Base-by-base conservation (phyloP, 2,888 invertebrate genomes). In the Limnephilus marmoratus region DNA sequence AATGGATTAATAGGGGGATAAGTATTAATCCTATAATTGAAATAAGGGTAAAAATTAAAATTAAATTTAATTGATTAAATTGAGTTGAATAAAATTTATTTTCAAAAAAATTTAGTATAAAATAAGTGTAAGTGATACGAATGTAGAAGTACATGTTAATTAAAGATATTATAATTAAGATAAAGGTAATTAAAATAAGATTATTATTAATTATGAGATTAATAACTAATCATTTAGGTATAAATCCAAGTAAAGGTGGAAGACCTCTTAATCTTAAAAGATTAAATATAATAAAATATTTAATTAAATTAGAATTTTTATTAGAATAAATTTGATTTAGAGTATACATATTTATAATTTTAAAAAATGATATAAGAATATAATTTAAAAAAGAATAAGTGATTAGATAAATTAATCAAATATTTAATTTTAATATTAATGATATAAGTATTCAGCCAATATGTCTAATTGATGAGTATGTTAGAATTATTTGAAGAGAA, bases 161-260 rank as follows among this genome's bases (percentile, higher is more conserved):
- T 96, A 97, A 95, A 86, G 96, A 96, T 94, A 95, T 94, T 94
- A 96, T 94, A 94, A 96, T 94, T 95, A 97, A 95, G 94, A 96
- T 94, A 94, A 96, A 95, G 93, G 95, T 94, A 95, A 96, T 92
- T 92, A 96, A 92, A 94, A 94, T 95, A 94, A 95, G 95, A 81
- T 96, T 95, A 94, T 95, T 96, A 91, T 94, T 94, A 93, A 96
- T 95, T 95, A 97, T 93, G 94, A 94, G 95, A 95, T 96, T 96
- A 94, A 97, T 96, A 92, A 96, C 94, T 94, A 97, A 94, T 96
- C 96, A 97, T 96, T 97, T 97, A 3, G 97, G 96, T 0, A 97
- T 95, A 95, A 97, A 97, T 95, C 97, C 97, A 94, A 97, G 94
- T 94, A 97, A 97, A 0, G 97, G 97, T 0, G 97, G 97, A 92